Percentiles rank a stretch among this genome's conserved stretches.
Conservation (phyloP, 2,888 invertebrate genomes). For the Trachelus iudaicus region DNA sequence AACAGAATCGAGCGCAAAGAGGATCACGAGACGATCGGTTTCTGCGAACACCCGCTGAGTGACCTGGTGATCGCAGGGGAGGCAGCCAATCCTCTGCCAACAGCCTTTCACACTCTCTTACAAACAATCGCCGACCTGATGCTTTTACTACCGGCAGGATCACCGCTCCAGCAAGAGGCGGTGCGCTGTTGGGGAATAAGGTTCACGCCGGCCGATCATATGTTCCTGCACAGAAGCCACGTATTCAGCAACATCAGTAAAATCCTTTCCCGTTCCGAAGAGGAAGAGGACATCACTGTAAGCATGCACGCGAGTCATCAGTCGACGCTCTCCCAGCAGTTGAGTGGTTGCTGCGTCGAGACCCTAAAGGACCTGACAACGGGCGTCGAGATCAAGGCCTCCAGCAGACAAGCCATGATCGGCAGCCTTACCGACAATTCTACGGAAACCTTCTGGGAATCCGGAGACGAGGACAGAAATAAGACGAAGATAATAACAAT, state of each 20-base stretch:
- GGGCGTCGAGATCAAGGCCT: slow-evolving; percentile 84
- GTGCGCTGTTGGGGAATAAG: slow-evolving; percentile 93
- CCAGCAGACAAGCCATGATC: slow-evolving; percentile 94
- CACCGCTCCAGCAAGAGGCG: slow-evolving; percentile 90
- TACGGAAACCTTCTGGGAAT: slow-evolving; percentile 99
- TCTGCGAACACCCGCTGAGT: slow-evolving; percentile 83
- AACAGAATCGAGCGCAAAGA: slow-evolving; percentile 65
- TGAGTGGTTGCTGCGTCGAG: slow-evolving; percentile 72
- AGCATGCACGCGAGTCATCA: slow-evolving; percentile 72
- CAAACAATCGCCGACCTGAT: slow-evolving; percentile 94
- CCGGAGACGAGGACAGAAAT: slow-evolving; percentile 95
- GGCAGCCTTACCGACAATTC: slow-evolving; percentile 92
- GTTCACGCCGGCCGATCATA: slow-evolving; percentile 89
- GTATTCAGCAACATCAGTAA: slow-evolving; percentile 97
- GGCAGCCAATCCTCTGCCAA: slow-evolving; percentile 74
- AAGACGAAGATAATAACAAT: slow-evolving; percentile 89
- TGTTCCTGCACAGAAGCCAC: slow-evolving; percentile 90
- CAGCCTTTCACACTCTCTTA: slow-evolving; percentile 85
- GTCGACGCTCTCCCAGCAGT: slow-evolving; percentile 62
- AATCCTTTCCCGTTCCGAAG: slow-evolving; percentile 92
- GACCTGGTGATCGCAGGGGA: slow-evolving; percentile 82
- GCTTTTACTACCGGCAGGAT: slow-evolving; percentile 80
- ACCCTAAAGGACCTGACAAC: slow-evolving; percentile 80
- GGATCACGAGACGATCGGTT: slow-evolving; percentile 69
- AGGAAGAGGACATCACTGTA: slow-evolving; percentile 73